These are phyloP conservation scores for Andrena hattorfiana DNA, from an alignment of 2,888 invertebrate genomes.

Conservation along the genomic window DNA sequence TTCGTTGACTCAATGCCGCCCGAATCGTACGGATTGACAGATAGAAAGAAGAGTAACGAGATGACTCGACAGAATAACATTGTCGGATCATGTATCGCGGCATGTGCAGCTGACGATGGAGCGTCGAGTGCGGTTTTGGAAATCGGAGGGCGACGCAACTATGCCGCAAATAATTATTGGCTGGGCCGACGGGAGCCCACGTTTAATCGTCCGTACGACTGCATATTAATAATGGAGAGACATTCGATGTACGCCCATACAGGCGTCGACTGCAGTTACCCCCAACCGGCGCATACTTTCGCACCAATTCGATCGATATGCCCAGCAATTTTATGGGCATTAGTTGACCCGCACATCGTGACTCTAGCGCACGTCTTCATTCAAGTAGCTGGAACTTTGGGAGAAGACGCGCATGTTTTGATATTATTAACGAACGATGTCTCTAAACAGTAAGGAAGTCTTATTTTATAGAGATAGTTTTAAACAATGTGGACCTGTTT, in stretches of 20 bases:
- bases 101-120: constrained; percentile 50
- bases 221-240: constrained; percentile 71
- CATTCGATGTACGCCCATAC: constrained; percentile 44
- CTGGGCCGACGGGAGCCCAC: constrained; percentile 52
- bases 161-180: constrained; percentile 74
- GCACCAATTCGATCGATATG: constrained; percentile 52
- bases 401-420: constrained; percentile 6
- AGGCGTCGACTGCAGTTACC: constrained; percentile 58
- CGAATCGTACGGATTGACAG: constrained; percentile 26
- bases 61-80: constrained; percentile 57
- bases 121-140: constrained; percentile 65
- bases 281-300: constrained; percentile 68
- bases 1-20: constrained; percentile 10
- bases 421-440: constrained; percentile 18
- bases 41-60: constrained; percentile 50
- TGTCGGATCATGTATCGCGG: constrained; percentile 23
- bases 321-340: constrained; percentile 56
- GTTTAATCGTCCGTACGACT: constrained; percentile 73
- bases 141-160: constrained; percentile 67
- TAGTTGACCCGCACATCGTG: constrained; percentile 46
- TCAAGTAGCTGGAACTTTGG: neutral
- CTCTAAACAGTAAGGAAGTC: neutral
- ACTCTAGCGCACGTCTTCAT: neutral
- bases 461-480: neutral
- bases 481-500: no score